Evolutionary conservation across 2,797 vertebrate genomes (phyloP), one percentile per base, ranked within the genome.

Genomic region (Argentina silus): DNA sequence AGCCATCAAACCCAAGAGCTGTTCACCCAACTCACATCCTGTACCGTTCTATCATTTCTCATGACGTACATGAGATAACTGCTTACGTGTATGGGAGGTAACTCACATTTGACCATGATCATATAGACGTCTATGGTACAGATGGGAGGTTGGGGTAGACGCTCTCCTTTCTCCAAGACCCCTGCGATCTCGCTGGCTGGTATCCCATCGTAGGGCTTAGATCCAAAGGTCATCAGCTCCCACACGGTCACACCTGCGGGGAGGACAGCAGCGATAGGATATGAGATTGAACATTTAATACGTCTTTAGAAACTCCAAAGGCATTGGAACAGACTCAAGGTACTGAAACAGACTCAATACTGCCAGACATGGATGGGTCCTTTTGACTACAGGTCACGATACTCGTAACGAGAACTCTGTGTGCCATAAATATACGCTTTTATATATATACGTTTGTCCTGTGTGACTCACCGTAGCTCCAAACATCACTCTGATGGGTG

Each of bases 21-120:
- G 27, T 36, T 36, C 1, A 1, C 1, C 27, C 27, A 36, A 36
- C 27, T 36, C 27, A 36, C 27, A 36, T 36, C 27, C 27, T 36
- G 27, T 36, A 36, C 27, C 27, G 4, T 36, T 36, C 27, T 36
- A 36, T 36, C 27, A 36, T 36, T 36, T 36, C 27, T 36, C 27
- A 36, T 36, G 27, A 36, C 10, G 50, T 0, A 43, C 4, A 27
- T 27, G 27, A 7, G 6, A 14, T 27, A 4, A 50, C n/a, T n/a
- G 64, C 17, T 48, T 21, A 69, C 48, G n/a, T 43, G 12, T 21
- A 44, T 3, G 21, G 57, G 1, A 14, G 19, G 9, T 67, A 55
- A 93, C 95, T 94, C 86, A 99, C 97, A 99, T 91, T 98, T 98
- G 82, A 98, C 96, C 96, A 98, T 97, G 88, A 97, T 96, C 97